Conservation (phyloP, 1,140 invertebrate genomes). For the Chionoecetes opilio region DNA sequence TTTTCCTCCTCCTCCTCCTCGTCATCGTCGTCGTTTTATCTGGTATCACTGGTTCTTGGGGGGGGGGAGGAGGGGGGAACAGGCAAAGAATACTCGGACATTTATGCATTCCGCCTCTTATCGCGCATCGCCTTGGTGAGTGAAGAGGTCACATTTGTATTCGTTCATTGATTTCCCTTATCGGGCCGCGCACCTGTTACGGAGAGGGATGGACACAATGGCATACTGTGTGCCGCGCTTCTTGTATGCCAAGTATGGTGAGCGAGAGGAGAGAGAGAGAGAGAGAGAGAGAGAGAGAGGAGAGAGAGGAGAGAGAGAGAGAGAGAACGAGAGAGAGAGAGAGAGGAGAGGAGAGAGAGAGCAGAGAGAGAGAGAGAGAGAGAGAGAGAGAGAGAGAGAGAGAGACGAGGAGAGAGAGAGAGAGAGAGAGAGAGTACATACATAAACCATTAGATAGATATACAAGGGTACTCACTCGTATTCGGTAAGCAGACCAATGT, state of each 20-base stretch:
- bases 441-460: too few species aligned
- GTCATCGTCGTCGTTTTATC: background rate
- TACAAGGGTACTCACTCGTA: too few species aligned
- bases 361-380: background rate
- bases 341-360: background rate
- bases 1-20: too few species aligned
- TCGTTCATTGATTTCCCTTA: constrained; percentile 11
- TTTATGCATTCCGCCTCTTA: background rate
- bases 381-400: background rate
- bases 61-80: too few species aligned
- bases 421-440: too few species aligned
- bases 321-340: background rate
- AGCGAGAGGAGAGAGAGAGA: background rate
- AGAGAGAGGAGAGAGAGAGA: background rate
- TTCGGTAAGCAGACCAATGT: too few species aligned
- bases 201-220: constrained; percentile 17
- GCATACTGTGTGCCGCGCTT: background rate
- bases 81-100: background rate
- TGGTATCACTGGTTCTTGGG: constrained; percentile 5
- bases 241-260: background rate
- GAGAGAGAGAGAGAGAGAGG: constrained; percentile 20
- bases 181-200: background rate
- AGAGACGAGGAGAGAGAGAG: background rate
- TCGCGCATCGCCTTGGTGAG: background rate
- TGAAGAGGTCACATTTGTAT: background rate